Percentiles rank a stretch among this genome's conserved stretches.
Conservation (phyloP, 2,797 vertebrate genomes). For the Pachyuromys duprasi region DNA sequence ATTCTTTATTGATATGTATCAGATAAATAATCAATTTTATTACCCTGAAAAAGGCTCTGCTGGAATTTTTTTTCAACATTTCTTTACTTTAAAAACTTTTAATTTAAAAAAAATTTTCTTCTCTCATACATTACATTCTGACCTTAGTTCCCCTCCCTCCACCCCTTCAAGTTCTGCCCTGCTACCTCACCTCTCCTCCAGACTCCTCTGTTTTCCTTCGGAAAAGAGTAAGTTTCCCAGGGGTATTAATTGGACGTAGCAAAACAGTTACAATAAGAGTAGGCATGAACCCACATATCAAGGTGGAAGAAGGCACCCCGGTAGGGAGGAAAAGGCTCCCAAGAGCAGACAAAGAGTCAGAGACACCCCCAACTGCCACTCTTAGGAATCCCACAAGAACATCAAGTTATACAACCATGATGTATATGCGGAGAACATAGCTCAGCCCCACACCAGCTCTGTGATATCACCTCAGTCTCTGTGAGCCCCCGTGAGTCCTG, state of each 20-base stretch:
- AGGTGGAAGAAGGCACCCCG: background rate
- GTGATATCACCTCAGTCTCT: background rate
- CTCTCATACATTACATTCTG: background rate
- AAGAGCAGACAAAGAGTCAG: background rate
- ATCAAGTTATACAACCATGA: background rate
- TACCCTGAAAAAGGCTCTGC: background rate
- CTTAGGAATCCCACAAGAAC: background rate
- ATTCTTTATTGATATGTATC: background rate
- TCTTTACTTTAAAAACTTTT: background rate
- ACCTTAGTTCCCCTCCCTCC: background rate
- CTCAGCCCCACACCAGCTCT: background rate
- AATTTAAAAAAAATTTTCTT: background rate
- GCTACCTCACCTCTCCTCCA: background rate
- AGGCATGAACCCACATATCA: background rate
- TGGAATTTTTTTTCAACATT: background rate
- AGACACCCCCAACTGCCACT: background rate
- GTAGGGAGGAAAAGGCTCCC: background rate
- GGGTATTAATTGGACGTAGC: background rate
- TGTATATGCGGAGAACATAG: background rate
- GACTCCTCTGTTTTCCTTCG: background rate
- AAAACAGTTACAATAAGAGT: background rate
- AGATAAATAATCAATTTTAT: background rate
- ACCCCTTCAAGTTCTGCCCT: background rate
- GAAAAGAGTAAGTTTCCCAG: background rate
- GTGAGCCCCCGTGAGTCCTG: background rate